A percentile compares a stretch with the other conserved stretches of the same genome.
Evolutionary conservation across 2,888 invertebrate genomes (phyloP).

Genomic region (Chromoteleia sp.): DNA sequence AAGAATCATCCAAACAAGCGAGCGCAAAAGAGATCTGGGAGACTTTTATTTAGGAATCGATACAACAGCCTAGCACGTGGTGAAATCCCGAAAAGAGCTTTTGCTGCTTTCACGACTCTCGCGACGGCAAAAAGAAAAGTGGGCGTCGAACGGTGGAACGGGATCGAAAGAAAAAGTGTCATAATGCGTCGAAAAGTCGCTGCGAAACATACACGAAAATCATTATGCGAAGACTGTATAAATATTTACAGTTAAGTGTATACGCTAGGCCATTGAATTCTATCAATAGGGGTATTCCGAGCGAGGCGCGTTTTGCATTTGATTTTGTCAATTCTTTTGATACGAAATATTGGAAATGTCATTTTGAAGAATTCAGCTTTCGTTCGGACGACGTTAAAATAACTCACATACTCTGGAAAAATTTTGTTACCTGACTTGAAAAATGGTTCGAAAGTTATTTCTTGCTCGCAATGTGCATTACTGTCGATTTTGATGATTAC

Average conservation of each 20-base stretch:
- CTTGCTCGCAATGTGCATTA: constrained; percentile 2
- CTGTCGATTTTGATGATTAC: background rate
- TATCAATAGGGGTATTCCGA: constrained; percentile 38
- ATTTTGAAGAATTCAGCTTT: constrained; percentile 48
- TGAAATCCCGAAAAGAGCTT: constrained; percentile 57
- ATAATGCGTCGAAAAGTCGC: constrained; percentile 29
- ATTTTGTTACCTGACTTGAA: constrained; percentile 9
- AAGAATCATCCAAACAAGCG: background rate
- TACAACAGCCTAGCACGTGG: constrained; percentile 35
- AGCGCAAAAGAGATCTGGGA: constrained; percentile 10
- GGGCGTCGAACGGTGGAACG: constrained; percentile 34
- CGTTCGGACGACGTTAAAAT: constrained; percentile 27
- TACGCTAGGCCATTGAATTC: constrained; percentile 31
- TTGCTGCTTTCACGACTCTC: constrained; percentile 53
- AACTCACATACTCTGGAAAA: constrained; percentile 24
- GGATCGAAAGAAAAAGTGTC: constrained; percentile 37
- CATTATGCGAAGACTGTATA: constrained; percentile 44
- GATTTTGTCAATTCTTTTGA: constrained; percentile 52
- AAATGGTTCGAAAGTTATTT: constrained; percentile 28
- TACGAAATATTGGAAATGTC: constrained; percentile 50
- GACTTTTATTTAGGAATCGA: constrained; percentile 40
- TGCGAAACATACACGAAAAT: constrained; percentile 16
- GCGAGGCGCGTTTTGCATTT: constrained; percentile 43
- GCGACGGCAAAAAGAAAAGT: constrained; percentile 31
- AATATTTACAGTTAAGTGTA: constrained; percentile 51